phyloP scores from a whole-genome alignment of 2,113 vertebrate genomes.

The Ochotona princeps region DNA sequence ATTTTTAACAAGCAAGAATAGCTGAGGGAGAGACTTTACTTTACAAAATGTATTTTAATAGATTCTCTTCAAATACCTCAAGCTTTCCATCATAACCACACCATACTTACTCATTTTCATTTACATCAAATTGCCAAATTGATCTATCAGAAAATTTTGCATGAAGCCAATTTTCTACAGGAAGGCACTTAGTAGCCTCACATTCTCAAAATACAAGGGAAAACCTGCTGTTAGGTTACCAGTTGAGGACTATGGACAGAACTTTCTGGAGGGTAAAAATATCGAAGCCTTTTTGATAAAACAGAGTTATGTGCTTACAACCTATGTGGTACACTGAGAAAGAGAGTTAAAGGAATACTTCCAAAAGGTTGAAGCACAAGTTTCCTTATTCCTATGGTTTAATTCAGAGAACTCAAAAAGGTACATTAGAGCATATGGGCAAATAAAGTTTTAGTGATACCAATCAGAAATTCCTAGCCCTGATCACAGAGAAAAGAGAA shows the following conservation, averaged over 20 bases:
- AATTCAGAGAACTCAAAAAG: constrained; percentile 53
- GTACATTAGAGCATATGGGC: background rate
- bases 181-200: background rate
- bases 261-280: constrained; percentile 10
- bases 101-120: background rate
- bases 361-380: constrained; percentile 21
- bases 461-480: background rate
- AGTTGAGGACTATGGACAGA: background rate
- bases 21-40: background rate
- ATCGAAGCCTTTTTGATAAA: background rate
- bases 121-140: background rate
- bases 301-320: constrained; percentile 36
- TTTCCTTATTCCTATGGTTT: constrained; percentile 22
- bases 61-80: constrained; percentile 1
- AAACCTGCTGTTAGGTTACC: too few species aligned
- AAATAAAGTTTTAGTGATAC: constrained; percentile 21
- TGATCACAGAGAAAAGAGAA: constrained; percentile 24
- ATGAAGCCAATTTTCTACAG: background rate
- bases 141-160: constrained; percentile 1
- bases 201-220: background rate
- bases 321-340: background rate
- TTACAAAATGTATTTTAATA: constrained; percentile 15
- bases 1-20: background rate
- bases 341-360: constrained; percentile 56
- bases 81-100: constrained; percentile 10